Evolutionary conservation across 2,113 vertebrate genomes (phyloP), one percentile per base, ranked within the genome.

Genomic region (Dissostichus mawsoni): DNA sequence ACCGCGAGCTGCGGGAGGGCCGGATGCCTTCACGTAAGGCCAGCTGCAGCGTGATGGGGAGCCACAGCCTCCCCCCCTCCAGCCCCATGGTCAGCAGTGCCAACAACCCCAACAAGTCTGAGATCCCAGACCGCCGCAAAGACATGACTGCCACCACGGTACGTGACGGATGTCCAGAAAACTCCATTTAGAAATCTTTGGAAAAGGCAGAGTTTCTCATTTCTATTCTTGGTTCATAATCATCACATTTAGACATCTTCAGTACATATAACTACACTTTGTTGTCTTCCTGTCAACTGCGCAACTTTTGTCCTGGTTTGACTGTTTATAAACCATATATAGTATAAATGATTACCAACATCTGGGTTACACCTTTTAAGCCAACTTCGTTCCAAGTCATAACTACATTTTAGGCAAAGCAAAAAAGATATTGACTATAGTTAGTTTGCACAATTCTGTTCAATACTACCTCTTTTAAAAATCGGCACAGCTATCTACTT

Each of bases 21-120:
- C 94, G 96, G 3, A 95, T 97, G 92, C 96, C 97, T 0, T 88
- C 96, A 0, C 95, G 96, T 56, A 97, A 97, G 92, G 95, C 96
- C 41, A 97, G 97, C 76, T 96, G 96, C 91, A 96, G 96, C 0
- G 93, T 96, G 0, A 96, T 94, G 29, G 95, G 96, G 41, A 95
- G 96, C 18, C 95, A 96, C 36, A 96, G 96, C 80, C 92, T 97
- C 65, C 97, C 97, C 5, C 97, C 97, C 0, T 96, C 97, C 84
- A 98, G 97, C 94, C 97, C 97, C 10, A 97, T 98, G 97, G 97
- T 98, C 90, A 97, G 97, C 96, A 97, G 96, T 1, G 97, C 97
- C 88, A 97, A 97, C 95, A 98, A 98, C 91, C 97, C 97, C 79
- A 98, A 98, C 93, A 98, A 98, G 88, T 95, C 97, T 0, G 97